Evolutionary conservation across 2,888 invertebrate species (phyloP).

Genomic region (Clostera curtula): DNA sequence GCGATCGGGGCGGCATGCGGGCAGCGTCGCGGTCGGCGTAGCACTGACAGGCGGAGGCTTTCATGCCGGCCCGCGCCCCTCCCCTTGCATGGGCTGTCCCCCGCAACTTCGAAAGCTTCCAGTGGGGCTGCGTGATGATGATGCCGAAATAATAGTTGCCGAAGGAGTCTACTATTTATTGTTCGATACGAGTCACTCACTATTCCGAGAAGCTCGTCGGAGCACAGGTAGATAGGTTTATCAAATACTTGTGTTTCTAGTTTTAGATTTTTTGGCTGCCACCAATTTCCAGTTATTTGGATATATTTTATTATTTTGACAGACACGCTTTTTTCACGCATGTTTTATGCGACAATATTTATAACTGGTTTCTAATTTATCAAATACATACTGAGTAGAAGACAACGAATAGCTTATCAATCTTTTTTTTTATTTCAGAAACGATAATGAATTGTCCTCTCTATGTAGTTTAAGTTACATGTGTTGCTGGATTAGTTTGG

Average conservation of each 20-base stretch:
- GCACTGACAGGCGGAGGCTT: constrained; percentile 67
- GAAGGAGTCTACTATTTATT: constrained; percentile 70
- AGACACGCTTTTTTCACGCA: no score
- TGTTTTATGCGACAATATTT: no score
- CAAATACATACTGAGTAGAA: no score
- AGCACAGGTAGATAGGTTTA: constrained; percentile 26
- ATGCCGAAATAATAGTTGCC: constrained; percentile 68
- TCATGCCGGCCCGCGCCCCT: constrained; percentile 50
- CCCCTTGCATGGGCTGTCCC: constrained; percentile 39
- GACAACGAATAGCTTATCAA: no score
- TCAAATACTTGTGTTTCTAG: constrained; percentile 6
- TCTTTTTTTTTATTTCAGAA: no score
- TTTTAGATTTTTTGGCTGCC: no score
- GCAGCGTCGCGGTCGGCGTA: constrained; percentile 56
- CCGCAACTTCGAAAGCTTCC: constrained; percentile 65
- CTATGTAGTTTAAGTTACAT: no score
- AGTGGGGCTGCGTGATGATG: constrained; percentile 64
- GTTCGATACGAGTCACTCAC: constrained; percentile 56
- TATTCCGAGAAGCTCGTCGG: constrained; percentile 39
- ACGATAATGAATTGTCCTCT: no score
- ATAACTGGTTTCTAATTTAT: no score
- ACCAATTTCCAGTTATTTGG: not conserved
- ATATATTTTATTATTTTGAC: constrained; percentile 1
- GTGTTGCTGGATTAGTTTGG: no score
- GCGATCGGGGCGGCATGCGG: constrained; percentile 46